Conservation (phyloP, 2,113 vertebrate species). For the Puma concolor region DNA sequence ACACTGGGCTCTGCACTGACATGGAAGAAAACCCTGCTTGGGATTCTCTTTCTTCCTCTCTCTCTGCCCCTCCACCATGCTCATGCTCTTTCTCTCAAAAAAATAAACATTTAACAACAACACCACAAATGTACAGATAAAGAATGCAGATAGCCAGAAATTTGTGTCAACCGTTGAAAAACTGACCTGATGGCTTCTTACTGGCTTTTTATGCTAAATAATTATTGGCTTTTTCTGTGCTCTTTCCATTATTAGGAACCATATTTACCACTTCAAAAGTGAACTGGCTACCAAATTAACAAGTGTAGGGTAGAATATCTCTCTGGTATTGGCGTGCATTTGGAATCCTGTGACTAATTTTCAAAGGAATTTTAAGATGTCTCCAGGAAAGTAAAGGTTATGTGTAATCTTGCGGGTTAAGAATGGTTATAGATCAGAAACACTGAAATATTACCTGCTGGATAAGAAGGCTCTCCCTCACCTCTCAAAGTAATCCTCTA, state of each 20-base stretch:
- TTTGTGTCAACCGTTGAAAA: background rate
- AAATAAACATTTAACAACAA: too few species aligned
- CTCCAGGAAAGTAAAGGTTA: background rate
- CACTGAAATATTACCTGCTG: background rate
- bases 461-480: background rate
- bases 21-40: too few species aligned
- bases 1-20: too few species aligned
- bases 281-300: background rate
- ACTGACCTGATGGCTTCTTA: background rate
- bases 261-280: slow-evolving; percentile 14
- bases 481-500: background rate
- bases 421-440: background rate
- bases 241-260: background rate
- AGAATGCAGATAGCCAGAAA: background rate
- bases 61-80: too few species aligned
- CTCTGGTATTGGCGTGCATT: background rate
- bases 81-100: too few species aligned
- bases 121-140: background rate
- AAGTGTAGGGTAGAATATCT: background rate
- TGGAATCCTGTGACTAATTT: slow-evolving; percentile 12
- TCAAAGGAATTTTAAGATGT: background rate
- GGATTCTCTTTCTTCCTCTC: too few species aligned
- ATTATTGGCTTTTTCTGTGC: background rate
- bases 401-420: background rate
- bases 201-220: background rate